Evolutionary conservation across 2,797 vertebrate genomes (phyloP).

Genomic region (Leuciscus waleckii): DNA sequence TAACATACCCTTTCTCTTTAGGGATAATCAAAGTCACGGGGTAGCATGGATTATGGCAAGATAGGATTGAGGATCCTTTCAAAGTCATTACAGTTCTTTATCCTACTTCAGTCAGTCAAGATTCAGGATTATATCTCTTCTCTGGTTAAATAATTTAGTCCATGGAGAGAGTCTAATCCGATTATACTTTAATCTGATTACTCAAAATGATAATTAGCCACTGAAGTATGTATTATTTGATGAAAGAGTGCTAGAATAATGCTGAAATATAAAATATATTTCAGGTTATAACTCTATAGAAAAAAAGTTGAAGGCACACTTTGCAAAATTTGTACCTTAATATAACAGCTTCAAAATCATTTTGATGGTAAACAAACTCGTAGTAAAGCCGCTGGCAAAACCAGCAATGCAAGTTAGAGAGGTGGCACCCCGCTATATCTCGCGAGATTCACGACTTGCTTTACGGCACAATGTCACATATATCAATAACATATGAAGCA

Average conservation of each 20-base stretch:
- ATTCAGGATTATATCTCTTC: slow-evolving; percentile 3
- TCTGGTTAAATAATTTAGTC: background rate
- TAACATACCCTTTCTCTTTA: slow-evolving; percentile 63
- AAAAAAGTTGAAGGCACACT: background rate
- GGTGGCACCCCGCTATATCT: too few species aligned
- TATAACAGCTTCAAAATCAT: too few species aligned
- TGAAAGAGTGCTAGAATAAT: background rate
- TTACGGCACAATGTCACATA: too few species aligned
- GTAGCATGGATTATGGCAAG: slow-evolving; percentile 67
- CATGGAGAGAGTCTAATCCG: background rate
- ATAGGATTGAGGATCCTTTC: slow-evolving; percentile 41
- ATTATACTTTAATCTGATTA: slow-evolving; percentile 32
- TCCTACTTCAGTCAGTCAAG: slow-evolving; percentile 18
- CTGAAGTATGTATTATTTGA: background rate
- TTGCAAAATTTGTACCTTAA: too few species aligned
- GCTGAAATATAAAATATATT: background rate
- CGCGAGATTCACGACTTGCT: too few species aligned
- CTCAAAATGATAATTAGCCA: slow-evolving; percentile 12
- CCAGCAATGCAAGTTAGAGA: too few species aligned
- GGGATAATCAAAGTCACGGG: slow-evolving; percentile 76
- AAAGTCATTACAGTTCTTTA: slow-evolving; percentile 33
- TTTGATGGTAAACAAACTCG: too few species aligned
- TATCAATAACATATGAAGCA: too few species aligned
- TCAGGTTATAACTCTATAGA: background rate
- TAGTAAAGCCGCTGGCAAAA: too few species aligned